A percentile compares a stretch with the other conserved stretches of the same genome.
phyloP scores from a whole-genome alignment of 2,113 vertebrate species.

The Synodontis membranacea region DNA sequence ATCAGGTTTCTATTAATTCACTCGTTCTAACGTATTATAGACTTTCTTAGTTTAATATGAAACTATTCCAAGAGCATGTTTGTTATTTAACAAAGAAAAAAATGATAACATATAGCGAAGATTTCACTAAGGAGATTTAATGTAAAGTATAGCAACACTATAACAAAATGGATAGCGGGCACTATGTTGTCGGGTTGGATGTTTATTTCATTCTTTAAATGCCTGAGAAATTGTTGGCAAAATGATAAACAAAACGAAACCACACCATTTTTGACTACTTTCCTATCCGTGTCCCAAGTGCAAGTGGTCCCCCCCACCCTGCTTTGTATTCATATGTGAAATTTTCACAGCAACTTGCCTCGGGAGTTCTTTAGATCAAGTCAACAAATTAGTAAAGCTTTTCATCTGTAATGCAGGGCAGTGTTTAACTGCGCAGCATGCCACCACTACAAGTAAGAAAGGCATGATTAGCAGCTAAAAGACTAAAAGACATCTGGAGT shows the following conservation, averaged over 20 bases:
- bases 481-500: background rate
- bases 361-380: background rate
- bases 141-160: background rate
- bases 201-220: background rate
- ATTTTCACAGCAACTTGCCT: background rate
- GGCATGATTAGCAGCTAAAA: background rate
- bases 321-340: background rate
- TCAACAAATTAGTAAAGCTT: background rate
- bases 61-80: background rate
- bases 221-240: background rate
- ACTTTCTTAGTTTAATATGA: background rate
- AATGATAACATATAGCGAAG: background rate
- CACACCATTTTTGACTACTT: background rate
- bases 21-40: background rate
- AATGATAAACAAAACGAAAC: background rate
- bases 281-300: background rate
- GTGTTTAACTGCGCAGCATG: background rate
- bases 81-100: background rate
- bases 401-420: background rate
- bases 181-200: background rate
- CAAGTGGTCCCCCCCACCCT: background rate
- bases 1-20: background rate
- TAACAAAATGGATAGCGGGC: background rate
- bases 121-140: background rate
- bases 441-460: background rate